A percentile compares a stretch with the other conserved stretches of the same genome.
phyloP scores from a whole-genome alignment of 2,113 vertebrate genomes.

The Sorex araneus region DNA sequence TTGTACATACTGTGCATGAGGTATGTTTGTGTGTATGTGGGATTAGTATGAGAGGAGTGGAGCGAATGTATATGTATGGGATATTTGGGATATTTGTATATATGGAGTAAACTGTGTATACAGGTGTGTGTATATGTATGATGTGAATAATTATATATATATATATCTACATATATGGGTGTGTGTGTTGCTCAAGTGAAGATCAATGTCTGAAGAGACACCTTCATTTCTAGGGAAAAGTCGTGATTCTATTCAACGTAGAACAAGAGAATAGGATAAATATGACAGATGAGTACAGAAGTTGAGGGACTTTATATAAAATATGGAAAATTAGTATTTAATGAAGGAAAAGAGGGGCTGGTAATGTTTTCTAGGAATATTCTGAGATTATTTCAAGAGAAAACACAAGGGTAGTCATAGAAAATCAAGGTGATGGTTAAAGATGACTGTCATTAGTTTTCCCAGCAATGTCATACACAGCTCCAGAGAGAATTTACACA shows the following conservation, averaged over 20 bases:
- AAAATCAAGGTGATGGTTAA: background rate
- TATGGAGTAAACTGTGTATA: background rate
- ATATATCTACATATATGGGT: too few species aligned
- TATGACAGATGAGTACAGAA: fast-evolving
- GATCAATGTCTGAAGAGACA: too few species aligned
- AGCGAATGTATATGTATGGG: too few species aligned
- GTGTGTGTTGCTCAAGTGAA: too few species aligned
- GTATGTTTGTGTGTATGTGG: background rate
- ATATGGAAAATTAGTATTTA: background rate
- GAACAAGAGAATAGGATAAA: background rate
- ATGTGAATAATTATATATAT: too few species aligned
- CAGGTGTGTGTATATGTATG: too few species aligned
- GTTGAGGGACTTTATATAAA: background rate
- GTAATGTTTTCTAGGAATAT: background rate
- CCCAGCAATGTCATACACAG: background rate
- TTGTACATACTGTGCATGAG: background rate
- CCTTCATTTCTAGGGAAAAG: background rate
- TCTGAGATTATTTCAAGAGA: background rate
- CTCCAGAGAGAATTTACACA: background rate
- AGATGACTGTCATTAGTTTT: background rate
- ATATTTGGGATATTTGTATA: background rate
- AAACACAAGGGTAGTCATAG: background rate
- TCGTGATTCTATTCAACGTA: background rate
- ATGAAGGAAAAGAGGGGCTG: background rate
- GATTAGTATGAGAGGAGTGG: too few species aligned